Evolutionary conservation across 2,113 vertebrate genomes (phyloP), one percentile per base, ranked within the genome.

Genomic region (Cariama cristata): DNA sequence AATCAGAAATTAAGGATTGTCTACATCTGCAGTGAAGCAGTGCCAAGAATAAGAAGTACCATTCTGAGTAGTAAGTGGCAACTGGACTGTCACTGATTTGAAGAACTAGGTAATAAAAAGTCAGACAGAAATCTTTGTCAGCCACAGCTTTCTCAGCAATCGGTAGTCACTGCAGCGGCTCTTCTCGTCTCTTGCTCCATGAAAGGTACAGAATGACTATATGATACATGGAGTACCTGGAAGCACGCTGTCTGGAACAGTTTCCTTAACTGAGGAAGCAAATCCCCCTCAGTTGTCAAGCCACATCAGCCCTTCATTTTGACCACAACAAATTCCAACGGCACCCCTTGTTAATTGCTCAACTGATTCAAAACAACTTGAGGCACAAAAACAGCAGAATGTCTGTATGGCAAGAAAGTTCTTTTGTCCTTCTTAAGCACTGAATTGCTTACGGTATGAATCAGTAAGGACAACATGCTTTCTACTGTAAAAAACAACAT

Each of bases 171-270:
- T 50, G 52, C 80, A 66, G n/a, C 45, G 69, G 86, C 27, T 73
- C 30, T 28, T 87, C 74, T 58, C 14, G 1, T 1, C 15, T 75
- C 59, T 22, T 67, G 72, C 68, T 81, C 56, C 32, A 22, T 0
- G 2, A 44, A 45, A 86, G 33, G 14, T 52, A 26, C 42, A 53
- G 45, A 45, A 5, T 55, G 58, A 83, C 30, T 11, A 27, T 4
- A 47, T 0, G 0, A 73, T 6, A 67, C 45, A 28, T 0, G 12
- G 28, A 86, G 28, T 17, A 64, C 17, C 42, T 84, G 63, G 59
- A 90, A 83, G 71, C 49, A 67, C 0, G 0, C 10, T 21, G 49
- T 35, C 72, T 60, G 33, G 27, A 93, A 84, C 16, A 53, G 14
- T 3, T 35, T n/a, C 62, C 63, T 80, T 12, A 44, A 40, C 10